These are phyloP conservation scores for Drosophila quadrilineata DNA, from an alignment of 1,140 invertebrate species.

Conservation along the genomic window DNA sequence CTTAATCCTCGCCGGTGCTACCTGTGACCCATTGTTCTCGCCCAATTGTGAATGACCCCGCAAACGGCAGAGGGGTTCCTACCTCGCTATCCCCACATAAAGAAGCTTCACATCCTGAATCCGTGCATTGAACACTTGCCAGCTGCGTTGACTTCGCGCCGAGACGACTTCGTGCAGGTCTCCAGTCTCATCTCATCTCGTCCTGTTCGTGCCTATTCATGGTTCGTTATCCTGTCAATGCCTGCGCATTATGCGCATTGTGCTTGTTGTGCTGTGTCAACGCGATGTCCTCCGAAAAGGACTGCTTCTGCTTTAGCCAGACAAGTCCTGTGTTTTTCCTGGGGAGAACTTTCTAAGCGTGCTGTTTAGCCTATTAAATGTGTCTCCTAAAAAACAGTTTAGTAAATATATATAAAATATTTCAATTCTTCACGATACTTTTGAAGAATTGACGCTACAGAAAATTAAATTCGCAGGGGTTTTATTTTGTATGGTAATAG, in stretches of 20 bases:
- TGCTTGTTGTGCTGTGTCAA: conserved; percentile 66
- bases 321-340: conserved; percentile 32
- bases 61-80: conserved; percentile 10
- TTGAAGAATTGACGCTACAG: conserved; percentile 44
- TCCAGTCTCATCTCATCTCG: too few species aligned
- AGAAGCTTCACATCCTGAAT: conserved; percentile 35
- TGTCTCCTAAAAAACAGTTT: conserved; percentile 61
- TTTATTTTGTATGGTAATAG: too few species aligned
- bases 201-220: conserved; percentile 79
- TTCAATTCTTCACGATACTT: conserved; percentile 45
- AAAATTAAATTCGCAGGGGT: too few species aligned
- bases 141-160: conserved; percentile 60
- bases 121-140: conserved; percentile 66
- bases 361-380: conserved; percentile 71
- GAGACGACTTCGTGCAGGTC: conserved; percentile 50
- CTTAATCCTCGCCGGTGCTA: conserved; percentile 44
- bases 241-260: conserved; percentile 47
- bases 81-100: background rate
- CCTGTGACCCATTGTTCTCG: conserved; percentile 63
- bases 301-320: too few species aligned
- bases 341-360: conserved; percentile 37
- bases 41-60: conserved; percentile 68
- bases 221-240: conserved; percentile 79
- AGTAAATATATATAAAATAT: too few species aligned
- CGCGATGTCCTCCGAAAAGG: conserved; percentile 53